A percentile compares a stretch with the other conserved stretches of the same genome.
phyloP scores from a whole-genome alignment of 1,140 invertebrate genomes.

The Amphibalanus amphitrite region DNA sequence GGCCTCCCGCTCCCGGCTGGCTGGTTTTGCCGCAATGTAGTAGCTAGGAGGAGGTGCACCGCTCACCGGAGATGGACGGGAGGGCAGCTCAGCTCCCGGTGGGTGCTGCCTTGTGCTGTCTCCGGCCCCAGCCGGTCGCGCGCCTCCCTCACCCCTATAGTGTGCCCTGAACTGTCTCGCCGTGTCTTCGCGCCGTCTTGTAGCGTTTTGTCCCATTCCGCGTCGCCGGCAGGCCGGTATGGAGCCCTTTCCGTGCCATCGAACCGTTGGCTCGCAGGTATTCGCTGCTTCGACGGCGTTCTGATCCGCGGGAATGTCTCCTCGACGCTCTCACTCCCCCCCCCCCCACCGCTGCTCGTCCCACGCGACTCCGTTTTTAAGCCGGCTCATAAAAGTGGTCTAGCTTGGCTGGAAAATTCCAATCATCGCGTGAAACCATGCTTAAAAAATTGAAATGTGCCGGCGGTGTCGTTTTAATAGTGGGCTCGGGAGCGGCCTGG shows the following conservation, averaged over 20 bases:
- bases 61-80: too few relatives aligned
- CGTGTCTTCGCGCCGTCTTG: too few relatives aligned
- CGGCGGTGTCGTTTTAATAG: not conserved
- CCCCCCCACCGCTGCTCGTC: not conserved
- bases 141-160: too few relatives aligned
- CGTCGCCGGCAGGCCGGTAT: not conserved
- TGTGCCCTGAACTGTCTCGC: too few relatives aligned
- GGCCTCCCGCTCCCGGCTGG: too few relatives aligned
- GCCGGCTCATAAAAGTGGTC: not conserved
- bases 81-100: too few relatives aligned
- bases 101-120: too few relatives aligned
- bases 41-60: too few relatives aligned
- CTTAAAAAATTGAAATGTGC: conserved; percentile 1
- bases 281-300: not conserved
- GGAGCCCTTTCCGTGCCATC: not conserved
- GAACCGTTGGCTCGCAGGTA: not conserved
- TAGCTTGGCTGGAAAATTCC: not conserved
- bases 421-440: conserved; percentile 1
- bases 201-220: not conserved
- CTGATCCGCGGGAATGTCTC: not conserved
- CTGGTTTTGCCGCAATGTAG: too few relatives aligned
- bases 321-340: too few relatives aligned
- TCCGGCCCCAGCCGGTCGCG: too few relatives aligned
- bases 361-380: not conserved
- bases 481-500: too few relatives aligned